Evolutionary conservation across 2,797 vertebrate genomes (phyloP).

Genomic region (Calcarius lapponicus): DNA sequence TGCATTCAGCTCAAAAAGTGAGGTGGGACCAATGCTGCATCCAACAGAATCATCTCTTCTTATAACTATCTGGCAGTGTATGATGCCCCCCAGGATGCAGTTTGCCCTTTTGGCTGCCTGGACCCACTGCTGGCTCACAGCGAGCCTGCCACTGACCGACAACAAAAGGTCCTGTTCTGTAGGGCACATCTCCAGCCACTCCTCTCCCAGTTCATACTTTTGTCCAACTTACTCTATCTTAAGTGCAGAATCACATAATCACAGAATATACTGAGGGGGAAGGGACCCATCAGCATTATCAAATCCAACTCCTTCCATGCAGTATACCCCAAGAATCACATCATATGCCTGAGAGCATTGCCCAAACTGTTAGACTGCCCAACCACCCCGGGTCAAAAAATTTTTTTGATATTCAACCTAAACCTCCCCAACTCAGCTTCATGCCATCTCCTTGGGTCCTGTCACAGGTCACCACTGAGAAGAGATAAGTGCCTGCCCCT

Average conservation of each 20-base stretch:
- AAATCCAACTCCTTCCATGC: neutral
- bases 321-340: neutral
- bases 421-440: neutral
- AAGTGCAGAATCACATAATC: neutral
- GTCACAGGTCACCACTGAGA: neutral
- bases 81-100: neutral
- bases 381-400: neutral
- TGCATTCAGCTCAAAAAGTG: neutral
- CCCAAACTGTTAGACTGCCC: neutral
- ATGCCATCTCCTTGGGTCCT: neutral
- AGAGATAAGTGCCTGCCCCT: neutral
- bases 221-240: neutral
- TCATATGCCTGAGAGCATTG: too few species aligned
- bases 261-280: neutral
- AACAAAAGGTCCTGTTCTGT: neutral
- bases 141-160: neutral
- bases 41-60: neutral
- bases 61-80: accelerated
- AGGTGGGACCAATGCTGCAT: neutral
- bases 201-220: neutral
- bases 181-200: neutral
- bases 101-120: neutral
- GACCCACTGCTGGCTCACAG: neutral
- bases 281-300: neutral
- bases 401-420: neutral